Base-by-base conservation (phyloP, 2,797 vertebrate genomes). In the Psittacula echo region DNA sequence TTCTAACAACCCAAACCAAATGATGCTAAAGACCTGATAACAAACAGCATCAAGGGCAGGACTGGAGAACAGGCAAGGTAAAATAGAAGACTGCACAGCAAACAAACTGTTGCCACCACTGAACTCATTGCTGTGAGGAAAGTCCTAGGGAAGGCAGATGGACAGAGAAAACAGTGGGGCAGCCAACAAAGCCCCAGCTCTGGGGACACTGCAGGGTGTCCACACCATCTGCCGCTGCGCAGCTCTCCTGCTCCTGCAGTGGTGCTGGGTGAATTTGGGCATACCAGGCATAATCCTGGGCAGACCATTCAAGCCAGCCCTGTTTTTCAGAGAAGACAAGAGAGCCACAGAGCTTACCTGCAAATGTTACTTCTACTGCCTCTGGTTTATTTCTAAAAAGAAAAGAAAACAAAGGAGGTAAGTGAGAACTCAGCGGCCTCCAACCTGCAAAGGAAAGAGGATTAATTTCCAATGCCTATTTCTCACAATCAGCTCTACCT, bases 361-460 rank as follows among this genome's bases (percentile, higher is more conserved):
- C 99, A 98, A 99, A 99, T 19, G 99, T 99, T 96, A 99, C 99
- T 97, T 99, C 99, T 94, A 99, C 99, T 72, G 99, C 99, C 96
- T 99, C 99, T 95, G 99, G 99, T 95, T 99, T 99, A 95, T 99
- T 99, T 97, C 99, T 99, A 97, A 73, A 97, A 97, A 83, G 30
- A 50, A 96, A 97, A 97, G 75, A 92, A 88, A 82, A 93, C 60
- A 94, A 78, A 76, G 30, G n/a, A 95, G 20, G 81, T 89, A 82
- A 92, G 53, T 78, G 45, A 80, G 39, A 91, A 70, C 11, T 78
- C 78, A 85, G 58, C 50, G 92, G 42, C 53, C 37, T 87, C 39
- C 78, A 83, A 89, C 68, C 78, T 89, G 84, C 87, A 66, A 93
- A 95, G 48, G 16, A 89, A 93, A 95, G 34, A 87, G 29, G 34